Conservation (phyloP, 2,888 invertebrate genomes). For the Thyatira batis region DNA sequence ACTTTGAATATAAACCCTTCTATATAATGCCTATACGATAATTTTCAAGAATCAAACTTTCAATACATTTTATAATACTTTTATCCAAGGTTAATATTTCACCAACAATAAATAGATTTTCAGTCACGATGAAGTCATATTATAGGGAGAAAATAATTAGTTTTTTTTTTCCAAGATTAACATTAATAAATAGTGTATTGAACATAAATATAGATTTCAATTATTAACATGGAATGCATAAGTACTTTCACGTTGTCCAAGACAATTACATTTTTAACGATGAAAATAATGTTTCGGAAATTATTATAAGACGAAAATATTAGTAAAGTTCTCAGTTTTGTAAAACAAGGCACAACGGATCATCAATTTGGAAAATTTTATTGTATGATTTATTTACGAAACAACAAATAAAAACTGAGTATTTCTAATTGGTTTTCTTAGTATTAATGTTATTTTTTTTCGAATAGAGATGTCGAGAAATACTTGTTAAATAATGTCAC, state of each 20-base stretch:
- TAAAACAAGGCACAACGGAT: constrained; percentile 64
- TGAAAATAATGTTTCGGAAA: neutral
- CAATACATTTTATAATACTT: neutral
- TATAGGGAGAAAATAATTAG: neutral
- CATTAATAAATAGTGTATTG: neutral
- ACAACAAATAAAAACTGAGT: neutral
- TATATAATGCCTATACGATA: neutral
- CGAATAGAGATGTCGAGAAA: no score
- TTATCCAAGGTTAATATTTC: neutral
- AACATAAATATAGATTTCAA: neutral
- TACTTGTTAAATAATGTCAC: no score
- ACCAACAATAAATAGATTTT: neutral
- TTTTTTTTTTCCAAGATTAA: neutral
- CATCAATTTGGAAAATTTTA: constrained; percentile 14
- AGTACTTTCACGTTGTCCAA: constrained; percentile 5
- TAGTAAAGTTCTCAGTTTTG: constrained; percentile 37
- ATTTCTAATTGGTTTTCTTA: no score
- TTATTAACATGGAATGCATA: constrained; percentile 43
- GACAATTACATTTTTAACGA: neutral
- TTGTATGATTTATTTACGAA: neutral
- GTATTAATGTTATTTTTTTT: no score
- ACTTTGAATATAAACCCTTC: neutral
- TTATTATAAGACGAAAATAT: constrained; percentile 16
- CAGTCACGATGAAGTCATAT: neutral
- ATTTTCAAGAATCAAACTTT: neutral